A percentile compares a stretch with the other conserved stretches of the same genome.
Evolutionary conservation across 2,113 vertebrate genomes (phyloP).

Genomic region (Pseudorasbora parva): DNA sequence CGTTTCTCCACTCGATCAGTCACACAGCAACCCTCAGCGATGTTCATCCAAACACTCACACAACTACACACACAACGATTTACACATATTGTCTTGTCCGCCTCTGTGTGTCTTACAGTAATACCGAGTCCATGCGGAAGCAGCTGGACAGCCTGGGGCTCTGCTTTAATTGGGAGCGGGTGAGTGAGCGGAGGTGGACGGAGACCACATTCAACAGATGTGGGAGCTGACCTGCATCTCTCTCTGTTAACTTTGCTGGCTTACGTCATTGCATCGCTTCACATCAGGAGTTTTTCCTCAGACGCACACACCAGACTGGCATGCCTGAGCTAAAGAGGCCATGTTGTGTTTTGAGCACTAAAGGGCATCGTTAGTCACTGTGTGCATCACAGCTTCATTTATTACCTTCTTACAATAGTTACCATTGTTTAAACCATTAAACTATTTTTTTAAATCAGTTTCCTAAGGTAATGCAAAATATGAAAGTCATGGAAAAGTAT

Average conservation of each 20-base stretch:
- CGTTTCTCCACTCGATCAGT: too few species aligned
- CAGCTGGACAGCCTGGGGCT: constrained; percentile 90
- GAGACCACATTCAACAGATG: background rate
- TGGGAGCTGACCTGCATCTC: constrained; percentile 2
- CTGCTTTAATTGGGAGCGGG: constrained; percentile 94
- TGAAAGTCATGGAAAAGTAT: too few species aligned
- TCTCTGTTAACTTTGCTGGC: too few species aligned
- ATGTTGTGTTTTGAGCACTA: background rate
- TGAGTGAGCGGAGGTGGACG: constrained; percentile 70
- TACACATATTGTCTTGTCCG: background rate
- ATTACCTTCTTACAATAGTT: background rate
- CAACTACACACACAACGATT: constrained; percentile 9
- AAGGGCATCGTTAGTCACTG: background rate
- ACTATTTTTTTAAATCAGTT: too few species aligned
- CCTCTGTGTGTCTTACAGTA: constrained; percentile 75
- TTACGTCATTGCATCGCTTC: background rate
- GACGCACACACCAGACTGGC: background rate
- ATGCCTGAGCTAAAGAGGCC: background rate
- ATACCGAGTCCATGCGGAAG: constrained; percentile 89
- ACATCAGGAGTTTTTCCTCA: background rate
- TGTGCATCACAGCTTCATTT: background rate
- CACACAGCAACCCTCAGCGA: background rate
- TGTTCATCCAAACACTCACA: background rate
- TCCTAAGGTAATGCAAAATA: too few species aligned
- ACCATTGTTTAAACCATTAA: too few species aligned